Conservation (phyloP, 2,888 invertebrate genomes). For the Campaea margaritaria region DNA sequence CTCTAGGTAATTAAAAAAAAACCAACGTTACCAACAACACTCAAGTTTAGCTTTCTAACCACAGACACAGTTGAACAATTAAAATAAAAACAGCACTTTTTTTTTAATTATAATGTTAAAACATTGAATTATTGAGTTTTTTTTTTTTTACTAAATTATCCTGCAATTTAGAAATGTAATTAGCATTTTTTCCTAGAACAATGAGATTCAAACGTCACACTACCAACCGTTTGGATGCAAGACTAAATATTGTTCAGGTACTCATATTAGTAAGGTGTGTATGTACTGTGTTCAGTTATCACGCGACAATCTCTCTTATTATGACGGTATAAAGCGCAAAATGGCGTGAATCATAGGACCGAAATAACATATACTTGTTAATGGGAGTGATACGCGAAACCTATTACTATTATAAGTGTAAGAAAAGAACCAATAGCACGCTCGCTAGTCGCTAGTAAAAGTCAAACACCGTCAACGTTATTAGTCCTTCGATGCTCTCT, state of each 20-base stretch:
- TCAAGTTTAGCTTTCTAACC: too few species aligned
- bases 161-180: not conserved
- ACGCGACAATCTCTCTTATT: not conserved
- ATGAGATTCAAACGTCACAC: not conserved
- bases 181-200: not conserved
- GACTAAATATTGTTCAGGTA: not conserved
- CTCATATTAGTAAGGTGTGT: not conserved
- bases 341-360: conserved; percentile 14
- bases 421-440: not conserved
- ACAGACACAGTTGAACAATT: too few species aligned
- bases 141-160: too few species aligned
- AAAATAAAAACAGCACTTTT: too few species aligned
- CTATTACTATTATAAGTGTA: not conserved
- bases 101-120: too few species aligned
- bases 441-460: not conserved
- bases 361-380: conserved; percentile 8
- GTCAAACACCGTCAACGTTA: not conserved
- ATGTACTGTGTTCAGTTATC: not conserved
- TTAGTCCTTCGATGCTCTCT: too few species aligned
- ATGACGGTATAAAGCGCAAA: not conserved
- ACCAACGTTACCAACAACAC: too few species aligned
- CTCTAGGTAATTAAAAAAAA: not conserved
- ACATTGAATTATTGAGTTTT: too few species aligned
- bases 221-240: not conserved
- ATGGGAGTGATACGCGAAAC: conserved; percentile 1